Conservation (phyloP, 2,888 invertebrate genomes). For the Pimpla rufipes region DNA sequence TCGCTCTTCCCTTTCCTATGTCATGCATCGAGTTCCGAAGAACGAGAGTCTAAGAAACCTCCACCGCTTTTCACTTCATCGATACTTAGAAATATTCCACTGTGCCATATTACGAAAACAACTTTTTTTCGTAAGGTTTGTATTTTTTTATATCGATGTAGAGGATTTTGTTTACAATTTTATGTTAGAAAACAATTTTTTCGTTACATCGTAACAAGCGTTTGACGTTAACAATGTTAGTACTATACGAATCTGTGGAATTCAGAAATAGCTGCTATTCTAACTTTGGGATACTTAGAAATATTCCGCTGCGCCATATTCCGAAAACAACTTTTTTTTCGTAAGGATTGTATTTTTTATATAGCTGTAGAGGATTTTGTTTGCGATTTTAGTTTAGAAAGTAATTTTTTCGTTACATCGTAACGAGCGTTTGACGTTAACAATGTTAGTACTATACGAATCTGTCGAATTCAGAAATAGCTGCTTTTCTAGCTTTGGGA, state of each 20-base stretch:
- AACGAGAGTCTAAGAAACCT: conserved; percentile 25
- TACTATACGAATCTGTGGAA: neutral
- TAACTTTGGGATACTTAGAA: neutral
- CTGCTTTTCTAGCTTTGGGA: neutral
- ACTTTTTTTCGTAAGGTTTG: neutral
- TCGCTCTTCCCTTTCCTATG: conserved; percentile 41
- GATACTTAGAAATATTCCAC: conserved; percentile 4
- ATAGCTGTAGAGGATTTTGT: neutral
- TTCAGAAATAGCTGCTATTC: neutral
- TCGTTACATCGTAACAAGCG: neutral
- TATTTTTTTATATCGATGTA: neutral
- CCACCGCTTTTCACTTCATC: conserved; percentile 25
- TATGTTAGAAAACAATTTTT: too few species aligned
- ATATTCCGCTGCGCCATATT: conserved; percentile 6
- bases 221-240: neutral
- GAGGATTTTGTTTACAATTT: too few species aligned
- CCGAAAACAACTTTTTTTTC: neutral
- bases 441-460: neutral
- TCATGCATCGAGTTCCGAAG: conserved; percentile 7
- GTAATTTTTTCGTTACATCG: neutral
- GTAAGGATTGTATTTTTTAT: neutral
- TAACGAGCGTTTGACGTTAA: neutral
- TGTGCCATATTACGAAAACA: neutral
- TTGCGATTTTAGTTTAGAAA: neutral
- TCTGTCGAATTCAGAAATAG: neutral